Percentiles rank a stretch among this genome's conserved stretches.
These are phyloP conservation scores for Campoplex capitator DNA, from an alignment of 2,888 invertebrate species.

Conservation along the genomic window DNA sequence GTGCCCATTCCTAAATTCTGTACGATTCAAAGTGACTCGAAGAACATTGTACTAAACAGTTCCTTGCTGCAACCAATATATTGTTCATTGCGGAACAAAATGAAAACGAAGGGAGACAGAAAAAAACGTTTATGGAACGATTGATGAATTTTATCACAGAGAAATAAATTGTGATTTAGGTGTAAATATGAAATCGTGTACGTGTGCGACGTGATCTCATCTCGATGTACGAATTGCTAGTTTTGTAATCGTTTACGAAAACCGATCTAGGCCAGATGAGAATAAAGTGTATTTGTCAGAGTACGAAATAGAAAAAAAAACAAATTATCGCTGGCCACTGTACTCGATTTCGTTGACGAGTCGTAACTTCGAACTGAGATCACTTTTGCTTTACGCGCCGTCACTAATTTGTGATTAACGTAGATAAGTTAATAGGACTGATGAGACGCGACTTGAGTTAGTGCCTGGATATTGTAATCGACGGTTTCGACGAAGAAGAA, in stretches of 20 bases:
- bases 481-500: conserved; percentile 36
- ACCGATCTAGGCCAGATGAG: conserved; percentile 9
- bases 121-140: conserved; percentile 62
- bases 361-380: conserved; percentile 65
- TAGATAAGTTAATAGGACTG: conserved; percentile 81
- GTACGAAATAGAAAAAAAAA: conserved; percentile 17
- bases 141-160: conserved; percentile 75
- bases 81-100: conserved; percentile 61
- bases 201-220: conserved; percentile 65
- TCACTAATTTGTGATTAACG: conserved; percentile 80
- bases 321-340: conserved; percentile 2
- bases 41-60: conserved; percentile 76
- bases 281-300: conserved; percentile 1
- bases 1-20: conserved; percentile 19
- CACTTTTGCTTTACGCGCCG: conserved; percentile 61
- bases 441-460: conserved; percentile 78
- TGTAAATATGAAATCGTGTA: conserved; percentile 71
- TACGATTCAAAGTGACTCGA: conserved; percentile 38
- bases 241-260: conserved; percentile 47
- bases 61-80: conserved; percentile 81
- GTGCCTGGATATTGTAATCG: conserved; percentile 72
- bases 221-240: conserved; percentile 35
- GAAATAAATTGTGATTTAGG: conserved; percentile 75
- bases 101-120: conserved; percentile 28
- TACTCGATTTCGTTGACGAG: conserved; percentile 56